Evolutionary conservation across 92 coral and sea anemone species (phyloP).

Genomic region (Meandrina meandrites): DNA sequence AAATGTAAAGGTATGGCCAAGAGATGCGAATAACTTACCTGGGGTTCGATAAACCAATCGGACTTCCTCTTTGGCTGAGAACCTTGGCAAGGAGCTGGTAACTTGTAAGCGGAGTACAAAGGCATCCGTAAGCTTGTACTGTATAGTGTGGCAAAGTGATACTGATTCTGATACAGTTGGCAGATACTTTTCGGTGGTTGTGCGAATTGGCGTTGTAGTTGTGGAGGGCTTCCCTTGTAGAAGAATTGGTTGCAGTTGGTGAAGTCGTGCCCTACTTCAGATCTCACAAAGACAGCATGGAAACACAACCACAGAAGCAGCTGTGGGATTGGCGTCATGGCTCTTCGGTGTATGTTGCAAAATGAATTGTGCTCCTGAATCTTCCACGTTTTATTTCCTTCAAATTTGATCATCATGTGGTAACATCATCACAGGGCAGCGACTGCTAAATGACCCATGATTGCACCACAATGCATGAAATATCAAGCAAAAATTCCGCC

Average conservation of each 20-base stretch:
- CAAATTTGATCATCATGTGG: too few species aligned
- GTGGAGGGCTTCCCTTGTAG: neutral
- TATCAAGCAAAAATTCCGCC: too few species aligned
- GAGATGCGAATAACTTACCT: neutral
- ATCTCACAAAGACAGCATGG: neutral
- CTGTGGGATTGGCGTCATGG: neutral
- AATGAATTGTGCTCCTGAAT: too few species aligned
- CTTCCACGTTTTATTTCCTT: too few species aligned
- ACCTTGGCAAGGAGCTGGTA: neutral
- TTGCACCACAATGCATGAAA: too few species aligned
- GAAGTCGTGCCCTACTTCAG: neutral
- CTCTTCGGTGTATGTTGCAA: too few species aligned
- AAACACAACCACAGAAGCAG: neutral
- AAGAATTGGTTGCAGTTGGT: neutral
- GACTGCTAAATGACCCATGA: too few species aligned
- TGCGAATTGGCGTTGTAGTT: neutral
- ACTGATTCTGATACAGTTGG: neutral
- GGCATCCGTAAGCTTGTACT: neutral
- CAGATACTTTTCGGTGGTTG: neutral
- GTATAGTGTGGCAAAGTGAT: conserved; percentile 3
- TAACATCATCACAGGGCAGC: too few species aligned
- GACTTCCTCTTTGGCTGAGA: neutral
- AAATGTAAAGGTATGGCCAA: neutral
- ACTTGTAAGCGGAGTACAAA: neutral
- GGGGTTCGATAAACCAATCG: neutral